phyloP scores from a whole-genome alignment of 2,797 vertebrate species.

The Cryptoblepharus egeriae region DNA sequence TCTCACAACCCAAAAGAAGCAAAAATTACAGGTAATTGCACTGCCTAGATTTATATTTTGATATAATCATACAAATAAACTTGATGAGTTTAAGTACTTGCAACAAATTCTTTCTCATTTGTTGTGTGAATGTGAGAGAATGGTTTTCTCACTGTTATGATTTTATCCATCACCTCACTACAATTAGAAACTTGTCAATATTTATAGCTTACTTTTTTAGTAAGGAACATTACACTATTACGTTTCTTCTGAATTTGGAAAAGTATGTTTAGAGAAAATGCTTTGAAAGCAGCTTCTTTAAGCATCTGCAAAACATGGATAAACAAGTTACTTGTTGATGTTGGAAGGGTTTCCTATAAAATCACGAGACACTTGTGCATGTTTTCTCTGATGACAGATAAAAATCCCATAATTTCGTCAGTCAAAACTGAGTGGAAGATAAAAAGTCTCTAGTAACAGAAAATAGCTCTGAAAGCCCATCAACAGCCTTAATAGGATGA shows the following conservation, averaged over 20 bases:
- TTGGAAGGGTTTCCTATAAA: conserved; percentile 32
- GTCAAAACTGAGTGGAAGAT: conserved; percentile 45
- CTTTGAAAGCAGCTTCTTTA: conserved; percentile 27
- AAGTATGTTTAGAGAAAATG: background rate
- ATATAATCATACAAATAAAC: background rate
- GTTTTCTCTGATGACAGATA: conserved; percentile 40
- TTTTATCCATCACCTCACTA: background rate
- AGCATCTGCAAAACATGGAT: conserved; percentile 2
- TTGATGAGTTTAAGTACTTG: background rate
- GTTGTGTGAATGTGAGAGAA: background rate
- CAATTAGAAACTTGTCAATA: background rate
- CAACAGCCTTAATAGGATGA: conserved; percentile 11
- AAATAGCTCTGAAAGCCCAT: conserved; percentile 28
- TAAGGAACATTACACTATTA: background rate
- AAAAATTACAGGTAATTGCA: background rate
- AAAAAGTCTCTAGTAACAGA: conserved; percentile 20
- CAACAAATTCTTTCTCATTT: background rate
- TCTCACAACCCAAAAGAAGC: background rate
- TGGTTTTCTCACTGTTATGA: background rate
- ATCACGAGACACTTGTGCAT: conserved; percentile 26
- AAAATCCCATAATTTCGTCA: conserved; percentile 47
- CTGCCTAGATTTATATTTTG: background rate
- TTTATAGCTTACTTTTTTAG: background rate
- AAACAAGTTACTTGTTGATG: conserved; percentile 22
- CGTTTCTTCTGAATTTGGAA: conserved; percentile 1